Evolutionary conservation across 2,797 vertebrate genomes (phyloP), one percentile per base, ranked within the genome.

Genomic region (Anguilla marmorata): DNA sequence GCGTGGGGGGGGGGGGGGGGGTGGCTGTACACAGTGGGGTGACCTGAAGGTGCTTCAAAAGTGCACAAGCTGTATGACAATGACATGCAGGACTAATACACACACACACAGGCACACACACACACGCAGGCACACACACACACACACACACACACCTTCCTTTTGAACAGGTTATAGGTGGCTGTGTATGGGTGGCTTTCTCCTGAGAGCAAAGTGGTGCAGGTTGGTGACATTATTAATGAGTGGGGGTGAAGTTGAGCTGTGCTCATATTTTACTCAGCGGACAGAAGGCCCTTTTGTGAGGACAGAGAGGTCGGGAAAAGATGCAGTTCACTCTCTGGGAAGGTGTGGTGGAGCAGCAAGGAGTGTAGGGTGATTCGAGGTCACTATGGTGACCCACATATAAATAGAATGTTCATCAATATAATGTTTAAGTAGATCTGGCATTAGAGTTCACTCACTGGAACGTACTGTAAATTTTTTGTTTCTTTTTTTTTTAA

Each of bases 11-110:
- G 63, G 63, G 72, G 72, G 9, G 11, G 12, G 30, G 30, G 8
- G 8, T 1, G 12, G 72, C 93, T 91, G 92, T 90, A 88, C 90
- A 91, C 89, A 87, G 88, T 88, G 86, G 83, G 86, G 54, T 24
- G 45, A 80, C 58, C 89, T 76, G 48, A 79, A 83, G 83, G 56
- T 54, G 89, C 85, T 80, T 89, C 89, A 89, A n/a, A 86, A 79
- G n/a, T 41, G 33, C 74, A 79, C 33, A 33, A 9, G 37, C 72
- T 27, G 16, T 41, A 37, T 12, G 14, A 37, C 33, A 41, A 86
- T 79, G 88, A 30, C 1, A 14, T 85, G 86, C 86, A 27, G 69
- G 88, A 90, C 88, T 89, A 86, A 90, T 89, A 79, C 54, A 91
- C 58, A 86, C 88, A 90, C 88, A 88, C 86, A 88, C 88, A 90